phyloP scores from a whole-genome alignment of 2,113 vertebrate genomes.

The Oostethus manadensis region DNA sequence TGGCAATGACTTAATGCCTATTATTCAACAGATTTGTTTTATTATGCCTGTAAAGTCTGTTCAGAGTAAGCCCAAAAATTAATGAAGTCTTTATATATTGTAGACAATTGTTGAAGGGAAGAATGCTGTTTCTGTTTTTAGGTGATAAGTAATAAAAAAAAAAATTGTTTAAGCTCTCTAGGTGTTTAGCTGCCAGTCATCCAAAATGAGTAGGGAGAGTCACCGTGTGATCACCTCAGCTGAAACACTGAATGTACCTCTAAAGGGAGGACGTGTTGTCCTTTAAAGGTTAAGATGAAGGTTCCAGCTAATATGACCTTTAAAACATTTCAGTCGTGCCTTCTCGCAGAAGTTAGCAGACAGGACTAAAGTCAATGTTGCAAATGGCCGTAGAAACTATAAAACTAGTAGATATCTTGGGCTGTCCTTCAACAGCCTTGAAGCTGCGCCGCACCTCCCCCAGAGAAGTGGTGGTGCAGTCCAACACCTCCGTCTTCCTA shows the following conservation, averaged over 20 bases:
- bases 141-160: conserved; percentile 2
- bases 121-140: not conserved
- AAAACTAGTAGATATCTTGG: not conserved
- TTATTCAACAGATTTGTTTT: not conserved
- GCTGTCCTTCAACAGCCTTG: conserved; percentile 43
- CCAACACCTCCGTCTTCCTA: conserved; percentile 69
- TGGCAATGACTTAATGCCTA: not conserved
- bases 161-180: not conserved
- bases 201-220: not conserved
- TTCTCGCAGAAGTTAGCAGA: too few species aligned
- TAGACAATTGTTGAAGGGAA: not conserved
- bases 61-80: not conserved
- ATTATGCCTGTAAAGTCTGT: not conserved
- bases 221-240: not conserved
- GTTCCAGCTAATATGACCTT: too few species aligned
- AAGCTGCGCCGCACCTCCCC: conserved; percentile 65
- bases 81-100: not conserved
- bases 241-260: not conserved
- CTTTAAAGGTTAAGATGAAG: too few species aligned
- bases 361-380: too few species aligned
- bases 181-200: not conserved
- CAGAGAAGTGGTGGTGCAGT: conserved; percentile 66
- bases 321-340: too few species aligned
- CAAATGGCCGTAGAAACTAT: too few species aligned
- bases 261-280: not conserved